Evolutionary conservation across 2,888 invertebrate genomes (phyloP).

Genomic region (Hesperia comma): DNA sequence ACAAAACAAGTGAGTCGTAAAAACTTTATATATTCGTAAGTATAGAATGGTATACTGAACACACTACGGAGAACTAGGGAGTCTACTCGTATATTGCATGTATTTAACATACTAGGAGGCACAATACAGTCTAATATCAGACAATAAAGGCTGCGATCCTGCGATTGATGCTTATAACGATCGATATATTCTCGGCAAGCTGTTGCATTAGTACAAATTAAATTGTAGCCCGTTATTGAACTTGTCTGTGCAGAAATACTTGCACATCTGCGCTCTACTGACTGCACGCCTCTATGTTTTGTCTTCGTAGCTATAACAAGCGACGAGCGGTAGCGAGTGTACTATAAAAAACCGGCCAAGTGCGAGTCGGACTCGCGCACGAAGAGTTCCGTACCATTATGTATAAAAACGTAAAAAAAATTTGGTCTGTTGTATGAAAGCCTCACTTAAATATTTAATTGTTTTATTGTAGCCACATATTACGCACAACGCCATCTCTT

Average conservation of each 20-base stretch:
- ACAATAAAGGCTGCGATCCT: background rate
- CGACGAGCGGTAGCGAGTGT: slow-evolving; percentile 5
- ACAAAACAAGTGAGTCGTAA: no score
- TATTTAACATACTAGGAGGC: background rate
- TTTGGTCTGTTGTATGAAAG: no score
- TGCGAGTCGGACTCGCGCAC: no score
- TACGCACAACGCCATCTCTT: no score
- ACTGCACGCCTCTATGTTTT: slow-evolving; percentile 34
- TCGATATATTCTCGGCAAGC: slow-evolving; percentile 31
- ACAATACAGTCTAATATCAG: slow-evolving; percentile 16
- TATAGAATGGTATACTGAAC: background rate
- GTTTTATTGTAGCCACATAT: no score
- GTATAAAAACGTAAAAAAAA: no score
- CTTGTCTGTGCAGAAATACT: slow-evolving; percentile 56
- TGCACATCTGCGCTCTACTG: slow-evolving; percentile 52
- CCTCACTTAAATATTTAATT: no score
- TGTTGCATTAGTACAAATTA: slow-evolving; percentile 39
- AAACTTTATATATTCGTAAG: background rate
- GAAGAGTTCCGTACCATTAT: no score
- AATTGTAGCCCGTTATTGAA: slow-evolving; percentile 47
- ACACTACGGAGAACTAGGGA: background rate
- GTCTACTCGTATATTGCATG: slow-evolving; percentile 6
- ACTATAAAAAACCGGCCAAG: no score
- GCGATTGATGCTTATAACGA: slow-evolving; percentile 29
- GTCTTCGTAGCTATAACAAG: slow-evolving; percentile 2